Conservation (phyloP, 2,797 vertebrate genomes). For the Sebastolobus altivelis region DNA sequence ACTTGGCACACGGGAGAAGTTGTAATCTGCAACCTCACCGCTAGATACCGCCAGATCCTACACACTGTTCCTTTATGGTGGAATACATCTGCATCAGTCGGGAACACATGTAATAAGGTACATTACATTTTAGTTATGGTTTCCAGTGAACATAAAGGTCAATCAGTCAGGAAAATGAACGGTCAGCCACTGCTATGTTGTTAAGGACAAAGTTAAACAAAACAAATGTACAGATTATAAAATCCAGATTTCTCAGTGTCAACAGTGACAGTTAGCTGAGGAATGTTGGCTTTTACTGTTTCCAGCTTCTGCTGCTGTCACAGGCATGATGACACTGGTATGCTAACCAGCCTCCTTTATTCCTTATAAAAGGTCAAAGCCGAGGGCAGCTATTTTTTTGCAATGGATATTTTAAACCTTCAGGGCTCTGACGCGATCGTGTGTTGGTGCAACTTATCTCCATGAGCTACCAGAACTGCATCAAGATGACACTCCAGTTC, state of each 20-base stretch:
- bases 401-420: conserved; percentile 48
- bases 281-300: conserved; percentile 42
- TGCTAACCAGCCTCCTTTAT: conserved; percentile 40
- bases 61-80: not conserved
- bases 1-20: too few species aligned
- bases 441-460: conserved; percentile 33
- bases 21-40: too few species aligned
- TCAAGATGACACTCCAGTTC: conserved; percentile 27
- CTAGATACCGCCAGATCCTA: too few species aligned
- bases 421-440: not conserved
- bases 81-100: conserved; percentile 19
- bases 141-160: conserved; percentile 30
- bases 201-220: not conserved
- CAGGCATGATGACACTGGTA: conserved; percentile 34
- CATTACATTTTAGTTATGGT: conserved; percentile 5
- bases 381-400: conserved; percentile 42
- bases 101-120: not conserved
- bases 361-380: conserved; percentile 63
- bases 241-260: not conserved
- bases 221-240: conserved; percentile 12
- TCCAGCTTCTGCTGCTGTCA: conserved; percentile 32
- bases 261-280: conserved; percentile 14
- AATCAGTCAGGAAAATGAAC: not conserved
- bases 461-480: conserved; percentile 28
- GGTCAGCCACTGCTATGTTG: not conserved